Base-by-base conservation (phyloP, 2,888 invertebrate species). In the Helicoverpa assulta region DNA sequence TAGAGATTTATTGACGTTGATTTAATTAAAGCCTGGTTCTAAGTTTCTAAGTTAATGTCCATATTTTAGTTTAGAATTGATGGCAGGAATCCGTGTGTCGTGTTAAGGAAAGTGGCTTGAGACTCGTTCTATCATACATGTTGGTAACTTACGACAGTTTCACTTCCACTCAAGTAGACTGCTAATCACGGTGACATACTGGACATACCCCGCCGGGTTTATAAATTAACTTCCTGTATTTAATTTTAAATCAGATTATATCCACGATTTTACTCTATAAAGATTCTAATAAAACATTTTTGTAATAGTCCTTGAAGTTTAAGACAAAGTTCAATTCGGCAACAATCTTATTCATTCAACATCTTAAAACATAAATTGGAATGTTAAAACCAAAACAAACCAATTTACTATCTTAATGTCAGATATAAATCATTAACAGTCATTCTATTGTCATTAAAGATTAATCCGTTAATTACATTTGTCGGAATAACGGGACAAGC, bases 401-500 rank as follows among this genome's bases (percentile, higher is more conserved):
- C 40, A 40, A 16, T n/a, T 70, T 18, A n/a, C 51, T 21, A 61
- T 57, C 26, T n/a, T 62, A 65, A 71, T 69, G 14, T 12, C 51
- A 21, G 29, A 55, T 76, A 68, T 61, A 72, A 79, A 81, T 76
- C 70, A 73, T 75, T 73, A 73, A 72, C 79, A 78, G 76, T 78
- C 81, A 84, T 77, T 81, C 80, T 84, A 85, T 89, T 88, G 83
- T 85, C 78, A 80, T 73, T 69, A 70, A 67, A 82, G 83, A 85
- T 88, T 82, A 88, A 26, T 87, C 87, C 83, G 90, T 92, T 94
- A 94, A 93, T 94, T 94, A 89, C 86, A 88, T 87, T 87, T 88
- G 89, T 90, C 90, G 88, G 80, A 84, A 65, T 94, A 95, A 94
- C 95, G 94, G 95, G 91, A 76, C 81, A 83, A 89, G 90, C 92